Conservation (phyloP, 1,140 invertebrate species). For the Macrotrachela quadricornifera region DNA sequence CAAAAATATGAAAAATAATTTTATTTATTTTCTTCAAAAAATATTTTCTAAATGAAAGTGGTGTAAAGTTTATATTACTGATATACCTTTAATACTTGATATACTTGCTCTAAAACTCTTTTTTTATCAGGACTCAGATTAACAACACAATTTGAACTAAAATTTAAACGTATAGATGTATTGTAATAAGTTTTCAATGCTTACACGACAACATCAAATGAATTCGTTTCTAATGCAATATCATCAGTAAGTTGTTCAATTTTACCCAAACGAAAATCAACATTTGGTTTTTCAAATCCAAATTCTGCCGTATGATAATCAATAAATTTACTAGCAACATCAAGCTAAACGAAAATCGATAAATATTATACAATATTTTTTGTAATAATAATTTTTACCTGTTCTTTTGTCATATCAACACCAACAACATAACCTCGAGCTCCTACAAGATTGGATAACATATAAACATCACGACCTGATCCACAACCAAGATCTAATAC, state of each 20-base stretch:
- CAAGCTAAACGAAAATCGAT: conserved; percentile 9
- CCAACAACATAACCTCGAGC: conserved; percentile 17
- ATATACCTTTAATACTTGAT: conserved; percentile 17
- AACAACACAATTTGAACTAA: conserved; percentile 20
- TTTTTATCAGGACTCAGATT: conserved; percentile 20
- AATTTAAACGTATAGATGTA: too few species aligned
- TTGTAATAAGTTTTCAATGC: too few species aligned
- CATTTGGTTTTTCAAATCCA: conserved; percentile 17
- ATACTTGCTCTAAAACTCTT: conserved; percentile 16
- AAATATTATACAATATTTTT: too few species aligned
- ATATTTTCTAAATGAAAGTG: too few species aligned
- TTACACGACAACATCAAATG: conserved; percentile 18
- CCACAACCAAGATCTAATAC: conserved; percentile 24
- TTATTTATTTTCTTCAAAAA: too few species aligned
- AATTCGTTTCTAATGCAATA: conserved; percentile 15
- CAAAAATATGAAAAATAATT: background rate
- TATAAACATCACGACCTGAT: conserved; percentile 20
- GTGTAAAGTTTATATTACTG: too few species aligned
- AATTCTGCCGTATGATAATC: conserved; percentile 20
- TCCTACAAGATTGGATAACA: conserved; percentile 21
- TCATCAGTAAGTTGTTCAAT: conserved; percentile 20
- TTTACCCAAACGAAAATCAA: conserved; percentile 20
- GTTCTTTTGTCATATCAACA: conserved; percentile 24
- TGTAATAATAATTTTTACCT: background rate
- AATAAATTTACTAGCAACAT: conserved; percentile 16